Percentiles rank a stretch among this genome's conserved stretches.
Evolutionary conservation across 2,113 vertebrate species (phyloP).

Genomic region (Struthio camelus): DNA sequence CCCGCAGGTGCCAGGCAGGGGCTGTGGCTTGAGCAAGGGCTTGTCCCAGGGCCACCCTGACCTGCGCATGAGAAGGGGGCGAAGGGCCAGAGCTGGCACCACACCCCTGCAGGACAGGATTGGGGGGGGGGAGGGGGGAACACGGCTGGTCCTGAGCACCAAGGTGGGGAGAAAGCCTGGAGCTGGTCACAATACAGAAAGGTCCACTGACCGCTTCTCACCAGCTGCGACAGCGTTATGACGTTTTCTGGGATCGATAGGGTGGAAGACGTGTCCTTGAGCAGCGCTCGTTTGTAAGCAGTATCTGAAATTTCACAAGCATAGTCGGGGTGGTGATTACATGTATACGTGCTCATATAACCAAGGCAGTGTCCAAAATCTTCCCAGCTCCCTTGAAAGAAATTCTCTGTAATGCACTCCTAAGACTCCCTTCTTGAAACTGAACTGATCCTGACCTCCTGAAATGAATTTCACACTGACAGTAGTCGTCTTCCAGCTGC

Average conservation of each 20-base stretch:
- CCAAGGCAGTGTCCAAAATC: background rate
- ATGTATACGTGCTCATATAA: background rate
- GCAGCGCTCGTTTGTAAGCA: background rate
- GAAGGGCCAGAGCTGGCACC: too few relatives aligned
- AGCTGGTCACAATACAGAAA: background rate
- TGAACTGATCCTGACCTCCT: background rate
- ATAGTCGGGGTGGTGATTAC: background rate
- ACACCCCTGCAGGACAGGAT: background rate
- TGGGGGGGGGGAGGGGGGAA: too few relatives aligned
- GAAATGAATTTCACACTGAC: background rate
- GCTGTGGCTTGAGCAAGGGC: too few relatives aligned
- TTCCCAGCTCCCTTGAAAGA: background rate
- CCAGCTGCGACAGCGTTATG: background rate
- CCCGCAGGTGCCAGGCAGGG: too few relatives aligned
- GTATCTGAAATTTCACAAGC: background rate
- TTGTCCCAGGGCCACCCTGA: too few relatives aligned
- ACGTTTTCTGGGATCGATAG: background rate
- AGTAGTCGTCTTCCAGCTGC: background rate
- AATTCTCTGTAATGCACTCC: background rate
- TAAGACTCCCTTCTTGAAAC: background rate
- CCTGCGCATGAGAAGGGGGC: too few relatives aligned
- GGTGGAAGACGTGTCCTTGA: background rate
- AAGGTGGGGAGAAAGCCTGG: background rate
- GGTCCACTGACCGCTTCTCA: rapidly evolving
- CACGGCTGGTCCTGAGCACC: background rate